phyloP scores from a whole-genome alignment of 2,113 vertebrate genomes.

The Oceanodroma tethys region DNA sequence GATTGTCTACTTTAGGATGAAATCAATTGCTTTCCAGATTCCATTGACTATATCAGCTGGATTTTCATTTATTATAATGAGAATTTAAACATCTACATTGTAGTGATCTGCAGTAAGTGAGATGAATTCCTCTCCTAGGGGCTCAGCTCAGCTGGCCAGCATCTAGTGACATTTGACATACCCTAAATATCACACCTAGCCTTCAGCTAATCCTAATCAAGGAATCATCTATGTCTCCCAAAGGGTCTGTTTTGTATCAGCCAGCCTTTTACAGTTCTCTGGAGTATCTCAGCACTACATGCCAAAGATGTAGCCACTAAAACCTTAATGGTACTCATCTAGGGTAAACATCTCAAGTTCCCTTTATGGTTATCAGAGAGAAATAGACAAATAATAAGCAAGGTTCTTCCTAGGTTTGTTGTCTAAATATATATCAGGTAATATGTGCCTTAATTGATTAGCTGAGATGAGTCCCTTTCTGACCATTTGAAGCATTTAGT shows the following conservation, averaged over 20 bases:
- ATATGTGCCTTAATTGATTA: background rate
- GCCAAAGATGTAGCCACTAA: background rate
- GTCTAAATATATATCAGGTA: background rate
- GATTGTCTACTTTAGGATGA: background rate
- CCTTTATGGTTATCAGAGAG: background rate
- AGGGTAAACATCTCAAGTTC: background rate
- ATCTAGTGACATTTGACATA: background rate
- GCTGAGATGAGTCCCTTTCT: background rate
- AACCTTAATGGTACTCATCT: background rate
- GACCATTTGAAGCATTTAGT: background rate
- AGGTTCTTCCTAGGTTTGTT: background rate
- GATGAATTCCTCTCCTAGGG: background rate
- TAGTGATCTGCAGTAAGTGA: background rate
- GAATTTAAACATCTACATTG: background rate
- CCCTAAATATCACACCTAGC: background rate
- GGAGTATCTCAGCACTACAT: background rate
- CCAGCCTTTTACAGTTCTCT: background rate
- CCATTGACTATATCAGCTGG: background rate
- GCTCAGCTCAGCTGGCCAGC: background rate
- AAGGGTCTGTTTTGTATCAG: background rate
- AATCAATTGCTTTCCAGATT: background rate
- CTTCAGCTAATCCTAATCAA: background rate
- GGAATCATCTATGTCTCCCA: background rate
- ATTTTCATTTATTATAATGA: background rate
- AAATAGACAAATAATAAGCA: background rate